These are phyloP conservation scores for Cyrtodaria siliqua DNA, from an alignment of 2,888 invertebrate genomes.

Conservation along the genomic window DNA sequence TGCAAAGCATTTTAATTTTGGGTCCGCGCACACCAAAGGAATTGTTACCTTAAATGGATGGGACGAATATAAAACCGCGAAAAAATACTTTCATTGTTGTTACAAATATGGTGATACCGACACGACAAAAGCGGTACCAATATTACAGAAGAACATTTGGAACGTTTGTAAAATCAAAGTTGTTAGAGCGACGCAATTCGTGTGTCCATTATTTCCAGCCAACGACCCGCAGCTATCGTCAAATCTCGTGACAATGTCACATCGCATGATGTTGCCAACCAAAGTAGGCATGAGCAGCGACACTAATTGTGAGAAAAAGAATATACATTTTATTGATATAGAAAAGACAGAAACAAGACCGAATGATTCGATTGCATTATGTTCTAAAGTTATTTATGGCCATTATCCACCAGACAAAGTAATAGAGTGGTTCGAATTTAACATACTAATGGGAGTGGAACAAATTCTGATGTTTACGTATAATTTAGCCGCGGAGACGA, in stretches of 20 bases:
- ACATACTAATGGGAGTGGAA: constrained; percentile 23
- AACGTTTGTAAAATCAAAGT: constrained; percentile 14
- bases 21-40: not conserved
- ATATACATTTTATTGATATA: not conserved
- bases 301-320: too few species aligned
- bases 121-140: not conserved
- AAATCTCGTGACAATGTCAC: too few species aligned
- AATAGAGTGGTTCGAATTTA: constrained; percentile 40
- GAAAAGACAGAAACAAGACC: not conserved
- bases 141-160: constrained; percentile 21
- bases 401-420: constrained; percentile 20
- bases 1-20: too few species aligned
- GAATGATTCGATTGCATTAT: constrained; percentile 23
- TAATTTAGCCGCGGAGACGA: not conserved
- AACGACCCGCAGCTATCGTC: not conserved
- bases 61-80: not conserved
- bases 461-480: constrained; percentile 27
- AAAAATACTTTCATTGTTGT: constrained; percentile 14
- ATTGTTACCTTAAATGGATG: constrained; percentile 18
- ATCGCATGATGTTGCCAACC: not conserved
- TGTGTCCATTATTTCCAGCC: constrained; percentile 20
- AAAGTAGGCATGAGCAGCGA: too few species aligned
- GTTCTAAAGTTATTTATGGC: constrained; percentile 27
- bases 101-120: constrained; percentile 15
- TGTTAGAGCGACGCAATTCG: constrained; percentile 27